Conservation (phyloP, 1,140 invertebrate genomes). For the Orussus abietinus region DNA sequence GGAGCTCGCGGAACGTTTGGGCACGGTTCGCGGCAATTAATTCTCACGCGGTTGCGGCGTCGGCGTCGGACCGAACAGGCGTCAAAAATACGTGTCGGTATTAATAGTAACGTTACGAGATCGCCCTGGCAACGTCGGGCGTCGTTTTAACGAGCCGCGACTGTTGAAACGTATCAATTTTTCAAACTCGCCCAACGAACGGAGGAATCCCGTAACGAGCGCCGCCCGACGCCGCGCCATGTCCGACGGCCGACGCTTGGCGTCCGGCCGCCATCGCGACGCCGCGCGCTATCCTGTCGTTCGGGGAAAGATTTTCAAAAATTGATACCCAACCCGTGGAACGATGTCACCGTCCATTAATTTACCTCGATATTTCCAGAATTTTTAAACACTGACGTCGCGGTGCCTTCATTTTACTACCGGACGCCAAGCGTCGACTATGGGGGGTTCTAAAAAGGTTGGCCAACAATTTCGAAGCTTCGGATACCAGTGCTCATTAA, state of each 20-base stretch:
- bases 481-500: too few relatives aligned
- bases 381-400: too few relatives aligned
- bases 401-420: too few relatives aligned
- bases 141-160: slow-evolving; percentile 44
- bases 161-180: slow-evolving; percentile 46
- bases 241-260: slow-evolving; percentile 46
- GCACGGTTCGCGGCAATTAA: slow-evolving; percentile 42
- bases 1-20: slow-evolving; percentile 18
- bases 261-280: slow-evolving; percentile 7
- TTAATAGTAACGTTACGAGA: slow-evolving; percentile 42
- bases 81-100: slow-evolving; percentile 37
- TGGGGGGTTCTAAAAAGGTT: too few relatives aligned
- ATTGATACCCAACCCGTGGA: too few relatives aligned
- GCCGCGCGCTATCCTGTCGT: slow-evolving; percentile 16
- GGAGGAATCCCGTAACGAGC: slow-evolving; percentile 30
- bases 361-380: too few relatives aligned
- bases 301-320: too few relatives aligned
- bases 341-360: too few relatives aligned
- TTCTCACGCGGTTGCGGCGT: slow-evolving; percentile 37
- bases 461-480: too few relatives aligned
- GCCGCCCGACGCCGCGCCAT: slow-evolving; percentile 31
- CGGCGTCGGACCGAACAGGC: slow-evolving; percentile 22
- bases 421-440: too few relatives aligned
- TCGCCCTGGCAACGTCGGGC: slow-evolving; percentile 32
- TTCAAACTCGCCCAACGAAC: slow-evolving; percentile 38